Conservation (phyloP, 2,113 vertebrate genomes). For the Corydoras sp. region DNA sequence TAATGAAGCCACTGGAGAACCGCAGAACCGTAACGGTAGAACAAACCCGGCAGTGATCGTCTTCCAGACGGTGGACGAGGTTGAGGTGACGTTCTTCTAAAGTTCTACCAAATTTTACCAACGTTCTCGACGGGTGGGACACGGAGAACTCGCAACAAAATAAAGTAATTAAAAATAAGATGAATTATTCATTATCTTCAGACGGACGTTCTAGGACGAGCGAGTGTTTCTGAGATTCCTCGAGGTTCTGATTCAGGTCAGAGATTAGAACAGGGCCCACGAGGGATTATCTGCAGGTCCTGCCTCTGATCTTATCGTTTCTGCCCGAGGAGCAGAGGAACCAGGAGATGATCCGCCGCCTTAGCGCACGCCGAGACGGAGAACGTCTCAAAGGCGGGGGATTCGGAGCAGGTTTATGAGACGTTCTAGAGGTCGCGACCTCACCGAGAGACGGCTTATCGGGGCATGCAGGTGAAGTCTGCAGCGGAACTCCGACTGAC, state of each 20-base stretch:
- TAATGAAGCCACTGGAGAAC: not conserved
- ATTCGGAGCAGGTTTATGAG: not conserved
- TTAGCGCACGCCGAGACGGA: not conserved
- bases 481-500: slow-evolving; percentile 55
- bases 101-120: too few species aligned
- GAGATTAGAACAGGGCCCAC: slow-evolving; percentile 1
- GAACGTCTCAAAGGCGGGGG: slow-evolving; percentile 1
- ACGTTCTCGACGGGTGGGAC: too few species aligned
- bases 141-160: too few species aligned
- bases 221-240: slow-evolving; percentile 1
- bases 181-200: not conserved
- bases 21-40: too few species aligned
- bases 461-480: slow-evolving; percentile 51
- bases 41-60: too few species aligned
- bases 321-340: not conserved
- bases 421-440: slow-evolving; percentile 3
- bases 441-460: slow-evolving; percentile 36
- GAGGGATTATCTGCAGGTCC: not conserved
- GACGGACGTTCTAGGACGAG: not conserved
- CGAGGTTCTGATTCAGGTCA: slow-evolving; percentile 14
- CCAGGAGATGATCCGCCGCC: slow-evolving; percentile 1
- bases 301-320: slow-evolving; percentile 16
- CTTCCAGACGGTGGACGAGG: too few species aligned
- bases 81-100: too few species aligned
- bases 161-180: too few species aligned